Base-by-base conservation (phyloP, 1,140 invertebrate species). In the Parasteatoda tepidariorum region DNA sequence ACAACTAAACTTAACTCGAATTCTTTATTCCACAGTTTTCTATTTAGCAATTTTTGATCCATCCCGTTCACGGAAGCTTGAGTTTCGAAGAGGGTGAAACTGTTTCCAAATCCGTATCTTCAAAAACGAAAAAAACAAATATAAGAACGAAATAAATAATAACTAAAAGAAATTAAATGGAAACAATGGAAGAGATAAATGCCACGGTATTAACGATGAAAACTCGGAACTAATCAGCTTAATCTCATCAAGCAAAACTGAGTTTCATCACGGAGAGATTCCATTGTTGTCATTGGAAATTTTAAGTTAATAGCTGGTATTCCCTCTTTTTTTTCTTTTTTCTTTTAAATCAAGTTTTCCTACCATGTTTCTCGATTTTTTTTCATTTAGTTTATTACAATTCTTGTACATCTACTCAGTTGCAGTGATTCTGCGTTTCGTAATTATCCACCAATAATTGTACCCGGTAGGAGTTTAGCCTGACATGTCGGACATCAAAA, bases 361-460 rank as follows among this genome's bases (percentile, higher is more conserved):
- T 48, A 18, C 38, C 9, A 48, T 48, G 38, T 18, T 18, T 48
- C 18, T 48, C 4, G 9, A 18, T 48, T 48, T n/a, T n/a, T 48
- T 18, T 48, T 48, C 9, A 18, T 48, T 48, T 48, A 48, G 9
- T 48, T 48, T 48, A 62, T 62, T 62, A 62, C 13, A 28, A 62
- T 30, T 28, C 61, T 62, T 28, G 26, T 62, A 62, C 24, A 18
- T 1, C 26, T 13, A 34, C 34, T 55, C 62, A 67, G 59, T 79
- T 68, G 64, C 48, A 62, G 28, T 48, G 55, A 62, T 28, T 31
- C 55, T 48, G 67, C 38, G 57, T 82, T 82, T 71, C 48, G 78
- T 71, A 82, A 82, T 82, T 82, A 82, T 48, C 55, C 54, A 61
- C 48, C 48, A 30, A 71, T 70, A 70, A 82, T 70, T 82, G 67